Base-by-base conservation (phyloP, 2,797 vertebrate genomes). In the Gymnoscopelus microlampas region DNA sequence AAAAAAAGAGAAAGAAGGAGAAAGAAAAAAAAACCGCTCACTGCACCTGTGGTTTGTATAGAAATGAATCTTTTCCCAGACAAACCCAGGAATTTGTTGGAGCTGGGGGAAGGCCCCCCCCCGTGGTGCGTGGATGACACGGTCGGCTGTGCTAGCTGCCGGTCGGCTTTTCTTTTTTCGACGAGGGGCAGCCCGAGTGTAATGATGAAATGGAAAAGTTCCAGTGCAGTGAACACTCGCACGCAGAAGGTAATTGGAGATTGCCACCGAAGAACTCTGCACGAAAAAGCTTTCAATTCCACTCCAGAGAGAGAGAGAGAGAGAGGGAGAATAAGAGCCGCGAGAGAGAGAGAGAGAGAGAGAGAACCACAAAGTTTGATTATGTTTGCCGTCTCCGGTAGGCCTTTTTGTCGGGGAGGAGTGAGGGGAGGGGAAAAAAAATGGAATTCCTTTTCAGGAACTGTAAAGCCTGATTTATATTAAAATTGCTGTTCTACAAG, bases 121-220 rank as follows among this genome's bases (percentile, higher is more conserved):
- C 85, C 87, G 70, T 48, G 71, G 89, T 83, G 85, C 66, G 56
- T 4, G 62, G 87, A 87, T 89, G 87, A 84, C 88, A 86, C 63
- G 81, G 83, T 87, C 88, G 72, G 79, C 88, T 87, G 87, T 90
- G 79, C 66, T 68, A 76, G 68, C 65, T 49, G 68, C 76, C 29
- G 74, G 63, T 80, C 67, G 82, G 75, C 66, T 82, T 78, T 78
- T 9, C 74, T 73, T 55, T 19, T 19, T 19, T 73, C 24, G 3
- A 4, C 26, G 13, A 48, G 76, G 85, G 85, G 76, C 79, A 79
- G 85, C 83, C 76, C 67, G 77, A 83, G 82, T 80, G 85, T 72
- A 84, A 83, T 89, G 88, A 88, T 90, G 87, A 91, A 88, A 90
- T 91, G 90, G 90, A 90, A 91, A 89, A 80, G 89, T 92, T 92